Evolutionary conservation across 2,888 invertebrate species (phyloP).

Genomic region (Crossocerus cetratus): DNA sequence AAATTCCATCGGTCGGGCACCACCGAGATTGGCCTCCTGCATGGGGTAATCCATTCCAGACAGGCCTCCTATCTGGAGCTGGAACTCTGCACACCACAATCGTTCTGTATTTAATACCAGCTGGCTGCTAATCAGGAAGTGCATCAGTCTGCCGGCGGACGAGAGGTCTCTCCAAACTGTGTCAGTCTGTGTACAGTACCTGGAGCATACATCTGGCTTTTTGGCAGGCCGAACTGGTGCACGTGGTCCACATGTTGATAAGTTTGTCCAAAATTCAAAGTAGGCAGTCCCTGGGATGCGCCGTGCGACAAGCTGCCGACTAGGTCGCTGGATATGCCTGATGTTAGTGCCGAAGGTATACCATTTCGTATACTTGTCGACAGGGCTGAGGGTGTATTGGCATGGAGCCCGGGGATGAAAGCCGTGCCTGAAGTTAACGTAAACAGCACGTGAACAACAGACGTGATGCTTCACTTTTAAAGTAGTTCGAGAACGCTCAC

Average conservation of each 20-base stretch:
- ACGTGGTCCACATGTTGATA: conserved; percentile 47
- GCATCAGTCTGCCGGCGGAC: not conserved
- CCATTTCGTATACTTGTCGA: conserved; percentile 29
- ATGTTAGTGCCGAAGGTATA: conserved; percentile 43
- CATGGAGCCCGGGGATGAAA: not conserved
- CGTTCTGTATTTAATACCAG: not conserved
- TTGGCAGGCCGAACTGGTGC: conserved; percentile 34
- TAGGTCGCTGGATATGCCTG: conserved; percentile 46
- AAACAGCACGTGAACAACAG: not conserved
- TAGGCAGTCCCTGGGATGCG: conserved; percentile 43
- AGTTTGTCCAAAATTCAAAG: conserved; percentile 51
- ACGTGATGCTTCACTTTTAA: no score
- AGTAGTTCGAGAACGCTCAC: no score
- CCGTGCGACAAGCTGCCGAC: conserved; percentile 30
- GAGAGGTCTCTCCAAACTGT: conserved; percentile 4
- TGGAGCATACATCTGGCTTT: conserved; percentile 44
- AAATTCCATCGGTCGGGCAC: conserved; percentile 54
- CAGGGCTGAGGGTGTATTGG: conserved; percentile 13
- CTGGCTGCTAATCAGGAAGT: not conserved
- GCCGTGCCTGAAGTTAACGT: conserved; percentile 17
- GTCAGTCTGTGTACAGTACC: conserved; percentile 33
- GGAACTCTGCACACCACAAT: conserved; percentile 56
- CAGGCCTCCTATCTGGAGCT: conserved; percentile 65
- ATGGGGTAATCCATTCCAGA: conserved; percentile 67
- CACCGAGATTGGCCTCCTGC: conserved; percentile 56